Evolutionary conservation across 2,888 invertebrate genomes (phyloP).

Genomic region (Abrostola tripartita): DNA sequence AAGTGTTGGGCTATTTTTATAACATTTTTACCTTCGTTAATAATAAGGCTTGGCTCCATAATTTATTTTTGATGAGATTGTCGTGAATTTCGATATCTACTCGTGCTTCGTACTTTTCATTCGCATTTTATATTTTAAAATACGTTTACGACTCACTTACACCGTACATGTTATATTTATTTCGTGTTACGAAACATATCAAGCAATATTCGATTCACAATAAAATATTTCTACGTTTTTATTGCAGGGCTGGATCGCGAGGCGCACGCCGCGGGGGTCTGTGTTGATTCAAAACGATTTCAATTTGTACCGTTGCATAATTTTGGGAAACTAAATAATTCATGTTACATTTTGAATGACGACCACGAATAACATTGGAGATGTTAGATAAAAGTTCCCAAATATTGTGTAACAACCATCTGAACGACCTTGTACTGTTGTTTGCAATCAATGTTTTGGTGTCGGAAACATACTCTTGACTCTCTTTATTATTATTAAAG

Average conservation of each 20-base stretch:
- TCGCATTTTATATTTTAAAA: constrained; percentile 43
- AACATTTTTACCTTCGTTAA: too few species aligned
- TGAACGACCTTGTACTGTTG: constrained; percentile 69
- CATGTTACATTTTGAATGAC: constrained; percentile 75
- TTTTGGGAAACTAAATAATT: constrained; percentile 78
- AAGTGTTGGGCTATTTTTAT: too few species aligned
- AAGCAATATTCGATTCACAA: constrained; percentile 60
- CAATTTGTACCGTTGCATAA: constrained; percentile 84
- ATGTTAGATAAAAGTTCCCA: constrained; percentile 76
- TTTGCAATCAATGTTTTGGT: constrained; percentile 65
- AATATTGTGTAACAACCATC: constrained; percentile 65
- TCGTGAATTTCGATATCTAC: constrained; percentile 28
- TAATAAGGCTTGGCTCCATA: background rate
- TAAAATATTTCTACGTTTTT: constrained; percentile 66
- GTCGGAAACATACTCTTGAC: constrained; percentile 49
- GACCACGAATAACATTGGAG: constrained; percentile 62
- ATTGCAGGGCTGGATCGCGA: constrained; percentile 62
- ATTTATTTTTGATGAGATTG: constrained; percentile 33
- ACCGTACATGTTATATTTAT: constrained; percentile 31
- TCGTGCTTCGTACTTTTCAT: constrained; percentile 21
- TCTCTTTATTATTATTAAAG: constrained; percentile 51
- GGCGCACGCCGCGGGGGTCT: constrained; percentile 73
- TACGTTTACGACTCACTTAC: constrained; percentile 48
- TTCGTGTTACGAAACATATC: constrained; percentile 58
- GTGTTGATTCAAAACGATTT: constrained; percentile 76